Conservation (phyloP, 1,140 invertebrate species). For the Brachionus calyciflorus region DNA sequence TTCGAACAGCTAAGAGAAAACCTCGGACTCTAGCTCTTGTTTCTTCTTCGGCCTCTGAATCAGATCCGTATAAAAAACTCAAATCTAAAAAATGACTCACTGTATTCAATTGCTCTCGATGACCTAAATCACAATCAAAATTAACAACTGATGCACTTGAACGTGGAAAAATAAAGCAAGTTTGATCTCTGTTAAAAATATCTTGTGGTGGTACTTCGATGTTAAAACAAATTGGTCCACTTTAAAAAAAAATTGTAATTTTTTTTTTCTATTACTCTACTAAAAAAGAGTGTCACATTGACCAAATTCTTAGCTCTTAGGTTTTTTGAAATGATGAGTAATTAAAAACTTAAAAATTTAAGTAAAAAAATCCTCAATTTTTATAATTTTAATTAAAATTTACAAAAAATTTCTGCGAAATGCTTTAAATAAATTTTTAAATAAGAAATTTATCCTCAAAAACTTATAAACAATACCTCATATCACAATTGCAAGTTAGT, state of each 20-base stretch:
- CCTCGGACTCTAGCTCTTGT: neutral
- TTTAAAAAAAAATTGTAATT: neutral
- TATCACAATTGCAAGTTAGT: neutral
- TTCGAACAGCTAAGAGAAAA: neutral
- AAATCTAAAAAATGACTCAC: slow-evolving; percentile 21
- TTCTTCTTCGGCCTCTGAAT: neutral
- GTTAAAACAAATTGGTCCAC: slow-evolving; percentile 13
- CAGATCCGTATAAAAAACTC: slow-evolving; percentile 56
- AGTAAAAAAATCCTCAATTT: too few species aligned
- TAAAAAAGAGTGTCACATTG: too few species aligned
- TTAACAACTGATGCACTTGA: neutral
- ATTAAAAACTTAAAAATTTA: too few species aligned
- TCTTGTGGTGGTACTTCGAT: slow-evolving; percentile 8
- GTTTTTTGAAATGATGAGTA: too few species aligned
- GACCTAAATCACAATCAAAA: slow-evolving; percentile 36
- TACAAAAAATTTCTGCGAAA: too few species aligned
- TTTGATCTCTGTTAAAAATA: neutral
- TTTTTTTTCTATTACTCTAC: too few species aligned
- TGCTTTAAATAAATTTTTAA: too few species aligned
- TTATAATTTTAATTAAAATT: too few species aligned
- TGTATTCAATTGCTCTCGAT: slow-evolving; percentile 18
- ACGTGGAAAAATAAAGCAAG: slow-evolving; percentile 33
- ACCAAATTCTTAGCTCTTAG: too few species aligned
- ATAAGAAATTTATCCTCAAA: too few species aligned
- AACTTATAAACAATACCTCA: neutral